Evolutionary conservation across 30 jellyfish, hydroid and myxozoan genomes (phyloP), one percentile per base, ranked within the genome.

Genomic region (Aurelia coerulea): DNA sequence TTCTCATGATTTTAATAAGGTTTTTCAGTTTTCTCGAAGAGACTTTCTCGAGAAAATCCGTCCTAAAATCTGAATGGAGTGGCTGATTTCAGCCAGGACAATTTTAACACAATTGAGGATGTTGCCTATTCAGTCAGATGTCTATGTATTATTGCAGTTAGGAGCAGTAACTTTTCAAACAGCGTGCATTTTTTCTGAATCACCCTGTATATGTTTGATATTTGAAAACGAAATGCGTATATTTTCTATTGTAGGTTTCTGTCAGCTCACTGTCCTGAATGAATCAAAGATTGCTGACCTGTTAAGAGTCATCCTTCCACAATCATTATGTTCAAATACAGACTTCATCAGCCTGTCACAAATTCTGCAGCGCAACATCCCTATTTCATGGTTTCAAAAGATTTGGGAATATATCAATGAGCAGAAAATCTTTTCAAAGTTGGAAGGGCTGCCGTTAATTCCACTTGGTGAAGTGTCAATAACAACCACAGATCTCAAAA

Each of bases 381-480:
- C 70, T 60, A 6, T 16, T 18, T 29, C 31, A 46, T 89, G 97
- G 97, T 63, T 71, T 35, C 59, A 34, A 15, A 16, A 59, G 18
- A 42, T 89, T 41, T 89, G 92, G 97, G 73, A 39, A 15, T 62
- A 89, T 59, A 39, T 54, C 34, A 67, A 66, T 12, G 46, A 41
- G 31, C 39, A 59, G 34, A 62, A 80, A 3, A 65, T 69, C 17
- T 13, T 81, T 2, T 66, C n/a, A 33, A 5, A 41, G 16, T 53
- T 90, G 19, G 84, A 82, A 12, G 97, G 97, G n/a, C 18, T 90
- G 51, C 91, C 94, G 4, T 19, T 90, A 6, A 74, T 90, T 13
- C 94, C 91, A 5, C 17, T 76, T 56, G 68, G 69, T 16, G 56
- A 56, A 51, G 16, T 19, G 8, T 15, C 16, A 14, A 7, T 33